Evolutionary conservation across 2,113 vertebrate genomes (phyloP).

Genomic region (Scomber scombrus): DNA sequence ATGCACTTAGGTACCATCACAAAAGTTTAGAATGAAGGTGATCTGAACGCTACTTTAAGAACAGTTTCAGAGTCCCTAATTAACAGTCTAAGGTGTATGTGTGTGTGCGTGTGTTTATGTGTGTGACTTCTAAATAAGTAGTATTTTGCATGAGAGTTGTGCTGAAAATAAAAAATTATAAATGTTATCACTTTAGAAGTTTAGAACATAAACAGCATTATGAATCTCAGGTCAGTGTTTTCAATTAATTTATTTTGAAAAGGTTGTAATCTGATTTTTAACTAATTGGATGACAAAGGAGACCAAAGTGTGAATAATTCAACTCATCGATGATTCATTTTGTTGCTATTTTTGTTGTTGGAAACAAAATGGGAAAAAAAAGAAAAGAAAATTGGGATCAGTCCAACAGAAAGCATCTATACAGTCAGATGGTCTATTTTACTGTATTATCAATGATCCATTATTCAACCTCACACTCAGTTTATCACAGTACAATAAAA

Average conservation of each 20-base stretch:
- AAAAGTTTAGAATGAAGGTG: slow-evolving; percentile 42
- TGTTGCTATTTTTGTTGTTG: background rate
- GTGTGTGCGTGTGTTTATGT: background rate
- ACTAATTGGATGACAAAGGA: background rate
- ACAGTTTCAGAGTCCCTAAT: slow-evolving; percentile 15
- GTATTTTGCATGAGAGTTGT: background rate
- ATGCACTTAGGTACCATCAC: slow-evolving; percentile 28
- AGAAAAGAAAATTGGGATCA: background rate
- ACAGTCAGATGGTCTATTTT: background rate
- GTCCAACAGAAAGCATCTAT: background rate
- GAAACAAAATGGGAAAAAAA: too few relatives aligned
- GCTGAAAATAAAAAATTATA: too few relatives aligned
- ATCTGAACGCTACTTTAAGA: too few relatives aligned
- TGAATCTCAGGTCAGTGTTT: slow-evolving; percentile 10
- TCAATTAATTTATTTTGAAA: background rate
- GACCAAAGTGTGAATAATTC: background rate
- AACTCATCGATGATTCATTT: background rate
- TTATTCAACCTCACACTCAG: background rate
- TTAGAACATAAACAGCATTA: background rate
- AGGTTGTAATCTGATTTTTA: background rate
- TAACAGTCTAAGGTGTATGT: slow-evolving; percentile 3
- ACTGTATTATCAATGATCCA: background rate
- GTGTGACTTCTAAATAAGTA: background rate
- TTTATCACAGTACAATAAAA: background rate
- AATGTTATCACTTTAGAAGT: background rate